A percentile compares a stretch with the other conserved stretches of the same genome.
Evolutionary conservation across 2,888 invertebrate genomes (phyloP).

Genomic region (Tortrix viridana): DNA sequence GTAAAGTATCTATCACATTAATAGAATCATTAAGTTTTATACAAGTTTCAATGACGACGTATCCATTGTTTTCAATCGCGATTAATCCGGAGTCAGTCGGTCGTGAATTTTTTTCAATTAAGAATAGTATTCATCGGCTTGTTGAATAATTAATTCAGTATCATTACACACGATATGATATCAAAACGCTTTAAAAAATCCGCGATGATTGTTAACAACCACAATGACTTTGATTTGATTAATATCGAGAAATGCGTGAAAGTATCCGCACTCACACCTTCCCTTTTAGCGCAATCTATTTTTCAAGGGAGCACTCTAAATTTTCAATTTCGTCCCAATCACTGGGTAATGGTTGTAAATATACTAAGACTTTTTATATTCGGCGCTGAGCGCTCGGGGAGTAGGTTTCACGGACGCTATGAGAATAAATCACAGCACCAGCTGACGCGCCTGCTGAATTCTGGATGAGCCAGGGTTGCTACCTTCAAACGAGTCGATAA

Average conservation of each 20-base stretch:
- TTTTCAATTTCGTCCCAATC: slow-evolving; percentile 42
- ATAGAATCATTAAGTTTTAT: slow-evolving; percentile 13
- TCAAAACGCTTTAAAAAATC: too few relatives aligned
- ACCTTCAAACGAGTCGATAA: slow-evolving; percentile 46
- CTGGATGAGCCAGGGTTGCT: slow-evolving; percentile 59
- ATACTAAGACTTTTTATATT: slow-evolving; percentile 37
- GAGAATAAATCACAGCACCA: slow-evolving; percentile 71
- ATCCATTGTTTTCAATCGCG: slow-evolving; percentile 22
- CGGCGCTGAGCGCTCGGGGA: slow-evolving; percentile 43
- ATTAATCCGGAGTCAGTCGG: slow-evolving; percentile 28
- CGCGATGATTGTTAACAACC: too few relatives aligned
- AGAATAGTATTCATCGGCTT: slow-evolving; percentile 30
- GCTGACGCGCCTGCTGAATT: slow-evolving; percentile 73
- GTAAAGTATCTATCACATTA: neutral
- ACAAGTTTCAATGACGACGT: slow-evolving; percentile 3
- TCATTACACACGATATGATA: too few relatives aligned
- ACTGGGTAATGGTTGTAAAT: slow-evolving; percentile 48
- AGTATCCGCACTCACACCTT: slow-evolving; percentile 15
- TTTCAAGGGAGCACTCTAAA: slow-evolving; percentile 33
- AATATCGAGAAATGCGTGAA: neutral
- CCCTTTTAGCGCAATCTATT: slow-evolving; percentile 18
- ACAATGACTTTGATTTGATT: too few relatives aligned
- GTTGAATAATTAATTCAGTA: slow-evolving; percentile 14
- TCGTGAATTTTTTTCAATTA: slow-evolving; percentile 44
- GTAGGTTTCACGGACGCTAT: slow-evolving; percentile 59